These are phyloP conservation scores for Gorsachius magnificus DNA, from an alignment of 2,797 vertebrate species.

Conservation along the genomic window DNA sequence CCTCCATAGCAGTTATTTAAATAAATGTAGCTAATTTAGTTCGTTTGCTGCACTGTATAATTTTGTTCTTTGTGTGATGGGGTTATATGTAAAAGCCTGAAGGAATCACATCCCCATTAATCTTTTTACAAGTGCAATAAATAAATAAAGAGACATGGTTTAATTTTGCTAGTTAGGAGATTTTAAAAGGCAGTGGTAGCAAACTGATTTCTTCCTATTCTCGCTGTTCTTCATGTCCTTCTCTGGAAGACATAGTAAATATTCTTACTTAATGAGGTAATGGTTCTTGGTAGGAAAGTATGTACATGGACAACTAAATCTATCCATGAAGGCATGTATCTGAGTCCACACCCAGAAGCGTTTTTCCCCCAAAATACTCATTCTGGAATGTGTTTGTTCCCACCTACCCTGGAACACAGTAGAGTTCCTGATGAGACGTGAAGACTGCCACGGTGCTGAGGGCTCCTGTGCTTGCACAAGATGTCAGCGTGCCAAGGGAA, in stretches of 20 bases:
- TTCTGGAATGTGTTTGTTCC: not conserved
- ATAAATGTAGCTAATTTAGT: constrained; percentile 79
- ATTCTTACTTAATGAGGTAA: constrained; percentile 18
- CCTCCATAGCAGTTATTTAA: constrained; percentile 77
- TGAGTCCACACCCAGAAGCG: not conserved
- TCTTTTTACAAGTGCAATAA: constrained; percentile 80
- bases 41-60: constrained; percentile 74
- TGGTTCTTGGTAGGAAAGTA: not conserved
- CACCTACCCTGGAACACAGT: rapidly evolving
- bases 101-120: constrained; percentile 79
- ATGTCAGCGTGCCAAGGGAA: rapidly evolving
- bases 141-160: constrained; percentile 79
- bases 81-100: constrained; percentile 79
- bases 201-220: constrained; percentile 54
- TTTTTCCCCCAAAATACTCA: not conserved
- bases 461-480: not conserved
- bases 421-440: not conserved
- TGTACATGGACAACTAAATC: not conserved
- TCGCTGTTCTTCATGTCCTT: not conserved
- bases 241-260: constrained; percentile 24
- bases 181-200: constrained; percentile 61
- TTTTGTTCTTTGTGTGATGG: constrained; percentile 74
- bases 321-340: not conserved
- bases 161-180: constrained; percentile 76
- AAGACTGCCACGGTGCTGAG: not conserved